Evolutionary conservation across 2,888 invertebrate species (phyloP), one percentile per base, ranked within the genome.

Genomic region (Sphecodes monilicornis): DNA sequence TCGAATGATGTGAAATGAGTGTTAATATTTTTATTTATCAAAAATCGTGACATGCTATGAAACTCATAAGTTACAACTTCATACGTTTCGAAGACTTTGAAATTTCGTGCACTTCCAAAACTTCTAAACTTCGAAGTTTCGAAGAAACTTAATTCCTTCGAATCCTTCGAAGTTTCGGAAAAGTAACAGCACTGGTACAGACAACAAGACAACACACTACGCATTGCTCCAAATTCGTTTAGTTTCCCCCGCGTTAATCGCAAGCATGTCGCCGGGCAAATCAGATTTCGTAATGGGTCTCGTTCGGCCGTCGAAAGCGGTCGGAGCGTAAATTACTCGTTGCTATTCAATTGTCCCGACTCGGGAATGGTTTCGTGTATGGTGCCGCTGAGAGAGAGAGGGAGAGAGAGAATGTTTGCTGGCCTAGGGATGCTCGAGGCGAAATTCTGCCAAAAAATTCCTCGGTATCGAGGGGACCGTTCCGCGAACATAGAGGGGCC

Each of bases 401-500:
- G 10, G 22, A 50, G 50, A 50, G 50, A n/a, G 50, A 18, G 4
- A 22, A 10, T 50, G 22, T 6, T 13, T 60, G 26, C 16, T 60
- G 26, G 57, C 57, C 57, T 60, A 50, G n/a, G 66, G 10, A 22
- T 13, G 74, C 82, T 75, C 80, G n/a, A 64, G 83, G 82, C 69
- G 76, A 36, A 50, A 22, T 73, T 64, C 60, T 41, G 29, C 8
- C 29, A 50, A 71, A 43, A 60, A 70, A 86, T 84, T 83, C 84
- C 76, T 72, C 78, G 73, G 85, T 82, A 84, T 86, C 84, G 43
- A 80, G 76, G 64, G 4, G 71, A 41, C 82, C 88, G 87, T 92
- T 92, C 92, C 89, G 87, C 90, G 92, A 92, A 92, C 26, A 71
- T 72, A 78, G 71, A 79, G 75, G 80, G 71, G 78, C 76, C 50